Conservation (phyloP, 2,113 vertebrate species). For the Planiliza haematocheilus region DNA sequence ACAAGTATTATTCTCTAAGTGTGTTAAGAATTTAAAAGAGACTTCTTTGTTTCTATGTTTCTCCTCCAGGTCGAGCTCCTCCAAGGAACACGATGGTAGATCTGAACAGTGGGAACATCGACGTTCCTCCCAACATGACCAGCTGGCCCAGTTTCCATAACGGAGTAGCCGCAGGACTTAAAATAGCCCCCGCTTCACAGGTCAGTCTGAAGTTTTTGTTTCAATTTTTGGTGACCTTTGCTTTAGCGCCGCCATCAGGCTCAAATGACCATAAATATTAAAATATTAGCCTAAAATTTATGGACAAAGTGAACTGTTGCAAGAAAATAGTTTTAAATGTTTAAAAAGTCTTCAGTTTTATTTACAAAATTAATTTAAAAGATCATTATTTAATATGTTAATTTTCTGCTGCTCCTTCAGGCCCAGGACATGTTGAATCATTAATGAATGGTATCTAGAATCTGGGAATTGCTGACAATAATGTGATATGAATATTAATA, state of each 20-base stretch:
- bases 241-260: neutral
- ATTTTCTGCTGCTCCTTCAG: too few relatives aligned
- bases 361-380: too few relatives aligned
- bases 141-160: conserved; percentile 99
- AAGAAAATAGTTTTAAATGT: neutral
- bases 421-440: neutral
- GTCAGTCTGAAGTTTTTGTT: conserved; percentile 43
- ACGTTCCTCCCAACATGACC: conserved; percentile 97
- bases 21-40: neutral
- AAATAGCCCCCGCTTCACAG: conserved; percentile 95
- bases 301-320: neutral
- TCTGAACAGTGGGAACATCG: conserved; percentile 96
- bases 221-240: neutral
- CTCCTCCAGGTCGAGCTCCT: conserved; percentile 89
- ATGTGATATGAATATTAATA: too few relatives aligned
- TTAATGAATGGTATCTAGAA: too few relatives aligned
- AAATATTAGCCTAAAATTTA: neutral
- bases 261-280: too few relatives aligned
- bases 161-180: conserved; percentile 94
- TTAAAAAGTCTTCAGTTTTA: too few relatives aligned
- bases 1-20: neutral
- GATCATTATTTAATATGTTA: neutral
- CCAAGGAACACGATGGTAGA: conserved; percentile 95
- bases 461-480: too few relatives aligned
- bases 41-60: neutral